These are phyloP conservation scores for Loripinus fragilis DNA, from an alignment of 2,888 invertebrate species.

Conservation along the genomic window DNA sequence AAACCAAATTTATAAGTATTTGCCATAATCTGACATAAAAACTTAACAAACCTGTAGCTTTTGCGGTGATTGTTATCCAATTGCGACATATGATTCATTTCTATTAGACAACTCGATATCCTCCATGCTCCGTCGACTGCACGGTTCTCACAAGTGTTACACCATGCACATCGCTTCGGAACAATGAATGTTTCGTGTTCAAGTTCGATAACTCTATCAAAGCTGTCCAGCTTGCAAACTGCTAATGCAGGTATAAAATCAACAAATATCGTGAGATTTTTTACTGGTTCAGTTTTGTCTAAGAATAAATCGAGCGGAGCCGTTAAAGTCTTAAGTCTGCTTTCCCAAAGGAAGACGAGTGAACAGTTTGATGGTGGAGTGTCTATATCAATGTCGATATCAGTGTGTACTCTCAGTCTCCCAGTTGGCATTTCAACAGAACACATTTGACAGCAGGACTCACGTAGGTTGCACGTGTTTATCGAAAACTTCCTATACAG, in stretches of 20 bases:
- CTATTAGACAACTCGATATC: neutral
- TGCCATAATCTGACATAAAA: too few relatives aligned
- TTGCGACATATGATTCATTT: too few relatives aligned
- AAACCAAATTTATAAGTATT: too few relatives aligned
- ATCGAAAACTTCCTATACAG: too few relatives aligned
- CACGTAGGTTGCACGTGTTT: too few relatives aligned
- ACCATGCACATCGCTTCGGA: neutral
- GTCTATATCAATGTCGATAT: neutral
- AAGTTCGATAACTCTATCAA: neutral
- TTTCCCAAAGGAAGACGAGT: neutral
- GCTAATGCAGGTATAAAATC: constrained; percentile 2
- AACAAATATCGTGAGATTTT: neutral
- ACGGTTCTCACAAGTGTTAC: neutral
- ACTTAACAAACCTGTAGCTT: too few relatives aligned
- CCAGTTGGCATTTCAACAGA: neutral
- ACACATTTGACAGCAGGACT: neutral
- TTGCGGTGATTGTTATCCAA: too few relatives aligned
- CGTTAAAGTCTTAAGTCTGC: neutral
- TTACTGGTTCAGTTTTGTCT: neutral
- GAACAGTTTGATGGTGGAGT: neutral
- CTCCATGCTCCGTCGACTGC: neutral
- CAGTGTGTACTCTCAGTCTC: neutral
- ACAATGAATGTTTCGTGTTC: neutral
- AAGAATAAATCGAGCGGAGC: neutral
- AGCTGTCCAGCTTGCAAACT: neutral